Evolutionary conservation across 1,140 invertebrate genomes (phyloP), one percentile per base, ranked within the genome.

Genomic region (Harpegnathos saltator): DNA sequence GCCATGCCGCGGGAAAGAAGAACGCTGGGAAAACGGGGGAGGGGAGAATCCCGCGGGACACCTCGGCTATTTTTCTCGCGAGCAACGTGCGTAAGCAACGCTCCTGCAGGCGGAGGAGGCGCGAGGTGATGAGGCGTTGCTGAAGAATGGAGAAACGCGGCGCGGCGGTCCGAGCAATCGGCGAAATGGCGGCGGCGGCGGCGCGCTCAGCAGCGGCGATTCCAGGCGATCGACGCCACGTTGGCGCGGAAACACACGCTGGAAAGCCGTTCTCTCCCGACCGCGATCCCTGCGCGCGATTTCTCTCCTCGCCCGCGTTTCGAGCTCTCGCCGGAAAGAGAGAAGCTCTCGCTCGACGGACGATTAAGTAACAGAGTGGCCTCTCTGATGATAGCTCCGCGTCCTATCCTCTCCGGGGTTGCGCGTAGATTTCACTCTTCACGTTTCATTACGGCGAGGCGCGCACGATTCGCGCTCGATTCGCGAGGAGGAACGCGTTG

Each of bases 1-100:
- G 81, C 82, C 85, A 85, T 82, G 85, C 71, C 84, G n/a, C n/a
- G 83, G 33, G 68, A 90, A 85, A 90, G 89, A 89, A 90, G 81
- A 89, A 87, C 84, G 80, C n/a, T n/a, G 38, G 52, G 72, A 82
- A 83, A 86, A 82, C 59, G 15, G 15, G n/a, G 38, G 0, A 0
- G 26, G 62, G 54, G 7, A 54, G 19, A 63, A 63, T 77, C 71
- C 54, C 85, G 68, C 56, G 61, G 58, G 78, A 83, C 3, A 19
- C n/a, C 9, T 12, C 9, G 29, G n/a, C n/a, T 78, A 69, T 78
- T 78, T 78, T 58, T 58, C 63, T 15, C 33, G 63, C 52, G 61
- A 26, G 29, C 38, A 12, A 12, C 15, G n/a, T 38, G 19, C 26
- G 66, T 66, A 15, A 33, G 54, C 54, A 66, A 77, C 61, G 22